Evolutionary conservation across 1,140 invertebrate genomes (phyloP).

Genomic region (Heliothis virescens): DNA sequence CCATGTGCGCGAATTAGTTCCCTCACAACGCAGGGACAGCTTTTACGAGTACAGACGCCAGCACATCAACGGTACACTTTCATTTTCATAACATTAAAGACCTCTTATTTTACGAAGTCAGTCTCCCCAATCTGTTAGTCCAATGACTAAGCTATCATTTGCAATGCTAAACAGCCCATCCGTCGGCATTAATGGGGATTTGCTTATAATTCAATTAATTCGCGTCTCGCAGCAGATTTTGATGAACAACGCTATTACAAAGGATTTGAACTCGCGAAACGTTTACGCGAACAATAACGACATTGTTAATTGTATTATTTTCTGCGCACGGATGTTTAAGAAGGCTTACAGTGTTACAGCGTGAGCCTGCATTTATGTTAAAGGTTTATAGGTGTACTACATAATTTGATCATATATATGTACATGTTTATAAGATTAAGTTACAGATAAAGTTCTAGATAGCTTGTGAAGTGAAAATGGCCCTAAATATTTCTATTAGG

Average conservation of each 20-base stretch:
- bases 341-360: background rate
- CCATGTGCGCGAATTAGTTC: too few species aligned
- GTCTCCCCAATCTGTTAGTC: background rate
- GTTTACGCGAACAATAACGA: background rate
- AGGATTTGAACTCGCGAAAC: constrained; percentile 16
- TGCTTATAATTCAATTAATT: constrained; percentile 31
- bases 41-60: too few species aligned
- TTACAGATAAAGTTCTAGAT: too few species aligned
- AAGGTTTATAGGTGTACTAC: background rate
- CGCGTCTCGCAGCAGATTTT: constrained; percentile 9
- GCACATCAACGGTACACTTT: too few species aligned
- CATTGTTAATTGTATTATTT: constrained; percentile 29
- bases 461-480: too few species aligned
- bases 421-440: too few species aligned
- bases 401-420: too few species aligned
- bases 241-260: constrained; percentile 22
- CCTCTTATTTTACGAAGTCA: background rate
- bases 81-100: too few species aligned
- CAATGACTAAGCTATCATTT: background rate
- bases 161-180: constrained; percentile 23
- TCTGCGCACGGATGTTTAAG: background rate
- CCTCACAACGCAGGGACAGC: too few species aligned
- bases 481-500: too few species aligned
- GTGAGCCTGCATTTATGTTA: background rate
- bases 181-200: constrained; percentile 22